phyloP scores from a whole-genome alignment of 2,888 invertebrate genomes.

The Odontocerum albicorne region DNA sequence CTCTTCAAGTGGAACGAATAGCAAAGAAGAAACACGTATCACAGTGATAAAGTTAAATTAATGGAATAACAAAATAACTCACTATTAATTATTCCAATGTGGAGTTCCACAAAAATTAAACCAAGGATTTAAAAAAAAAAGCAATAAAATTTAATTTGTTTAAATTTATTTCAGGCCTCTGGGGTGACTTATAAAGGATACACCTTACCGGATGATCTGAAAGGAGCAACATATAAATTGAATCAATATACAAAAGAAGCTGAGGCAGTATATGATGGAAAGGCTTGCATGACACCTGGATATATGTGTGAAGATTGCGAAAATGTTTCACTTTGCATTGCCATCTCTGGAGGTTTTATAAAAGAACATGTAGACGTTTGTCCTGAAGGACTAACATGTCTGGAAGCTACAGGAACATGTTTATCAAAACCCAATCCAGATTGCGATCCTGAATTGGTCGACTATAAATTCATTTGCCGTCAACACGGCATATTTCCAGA shows the following conservation, averaged over 20 bases:
- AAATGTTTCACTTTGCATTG: background rate
- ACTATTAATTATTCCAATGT: too few relatives aligned
- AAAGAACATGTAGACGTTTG: background rate
- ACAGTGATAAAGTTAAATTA: too few relatives aligned
- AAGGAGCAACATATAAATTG: background rate
- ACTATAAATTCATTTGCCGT: slow-evolving; percentile 7
- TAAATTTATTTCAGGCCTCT: background rate
- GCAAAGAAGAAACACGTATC: too few relatives aligned
- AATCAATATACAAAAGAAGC: background rate
- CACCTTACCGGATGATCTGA: too few relatives aligned
- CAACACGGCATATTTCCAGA: slow-evolving; percentile 56
- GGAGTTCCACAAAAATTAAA: too few relatives aligned
- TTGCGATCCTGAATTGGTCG: background rate
- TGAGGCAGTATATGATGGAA: background rate
- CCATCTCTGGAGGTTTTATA: background rate
- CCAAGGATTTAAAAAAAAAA: too few relatives aligned
- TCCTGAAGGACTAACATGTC: slow-evolving; percentile 5
- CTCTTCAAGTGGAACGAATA: too few relatives aligned
- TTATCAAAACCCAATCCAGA: background rate
- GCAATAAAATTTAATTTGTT: too few relatives aligned
- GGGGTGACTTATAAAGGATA: too few relatives aligned
- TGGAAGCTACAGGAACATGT: slow-evolving; percentile 1
- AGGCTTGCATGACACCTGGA: background rate
- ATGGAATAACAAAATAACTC: too few relatives aligned
- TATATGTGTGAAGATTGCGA: slow-evolving; percentile 4